A percentile compares a stretch with the other conserved stretches of the same genome.
Conservation (phyloP, 2,797 vertebrate species). For the Hyperoplus lanceolatus region DNA sequence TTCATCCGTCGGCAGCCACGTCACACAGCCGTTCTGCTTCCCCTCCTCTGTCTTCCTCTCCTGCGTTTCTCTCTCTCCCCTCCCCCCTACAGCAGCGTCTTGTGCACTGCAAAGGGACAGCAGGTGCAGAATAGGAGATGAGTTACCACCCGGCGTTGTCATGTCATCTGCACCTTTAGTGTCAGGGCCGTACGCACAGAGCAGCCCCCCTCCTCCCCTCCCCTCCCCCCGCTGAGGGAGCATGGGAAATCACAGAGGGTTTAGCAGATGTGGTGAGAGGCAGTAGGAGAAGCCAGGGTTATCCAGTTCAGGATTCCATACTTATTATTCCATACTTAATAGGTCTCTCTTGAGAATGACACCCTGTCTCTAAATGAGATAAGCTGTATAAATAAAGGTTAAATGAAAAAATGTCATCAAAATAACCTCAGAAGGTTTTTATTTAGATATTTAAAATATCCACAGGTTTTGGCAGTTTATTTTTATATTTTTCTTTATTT, state of each 20-base stretch:
- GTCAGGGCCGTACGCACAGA: slow-evolving; percentile 34
- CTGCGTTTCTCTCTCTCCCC: slow-evolving; percentile 12
- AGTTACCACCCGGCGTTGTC: slow-evolving; percentile 64
- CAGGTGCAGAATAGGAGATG: slow-evolving; percentile 76
- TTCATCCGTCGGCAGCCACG: slow-evolving; percentile 51
- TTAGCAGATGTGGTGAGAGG: slow-evolving; percentile 37
- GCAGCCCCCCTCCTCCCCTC: slow-evolving; percentile 7
- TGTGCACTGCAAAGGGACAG: slow-evolving; percentile 41
- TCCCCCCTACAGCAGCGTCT: neutral
- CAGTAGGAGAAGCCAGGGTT: slow-evolving; percentile 8
- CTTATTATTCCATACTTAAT: neutral
- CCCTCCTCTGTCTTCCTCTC: slow-evolving; percentile 28
- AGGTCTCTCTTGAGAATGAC: no score
- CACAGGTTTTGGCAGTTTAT: slow-evolving; percentile 13
- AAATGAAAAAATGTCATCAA: no score
- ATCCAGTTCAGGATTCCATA: slow-evolving; percentile 27
- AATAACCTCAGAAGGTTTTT: slow-evolving; percentile 4
- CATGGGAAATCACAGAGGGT: slow-evolving; percentile 40
- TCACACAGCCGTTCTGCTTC: slow-evolving; percentile 35
- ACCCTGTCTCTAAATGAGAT: no score
- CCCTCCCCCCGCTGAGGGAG: slow-evolving; percentile 28
- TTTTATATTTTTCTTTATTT: slow-evolving; percentile 19
- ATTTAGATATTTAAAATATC: slow-evolving; percentile 44
- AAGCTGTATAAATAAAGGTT: no score
- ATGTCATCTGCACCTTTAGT: slow-evolving; percentile 69